Evolutionary conservation across 2,888 invertebrate genomes (phyloP).

Genomic region (Andrena bicolor): DNA sequence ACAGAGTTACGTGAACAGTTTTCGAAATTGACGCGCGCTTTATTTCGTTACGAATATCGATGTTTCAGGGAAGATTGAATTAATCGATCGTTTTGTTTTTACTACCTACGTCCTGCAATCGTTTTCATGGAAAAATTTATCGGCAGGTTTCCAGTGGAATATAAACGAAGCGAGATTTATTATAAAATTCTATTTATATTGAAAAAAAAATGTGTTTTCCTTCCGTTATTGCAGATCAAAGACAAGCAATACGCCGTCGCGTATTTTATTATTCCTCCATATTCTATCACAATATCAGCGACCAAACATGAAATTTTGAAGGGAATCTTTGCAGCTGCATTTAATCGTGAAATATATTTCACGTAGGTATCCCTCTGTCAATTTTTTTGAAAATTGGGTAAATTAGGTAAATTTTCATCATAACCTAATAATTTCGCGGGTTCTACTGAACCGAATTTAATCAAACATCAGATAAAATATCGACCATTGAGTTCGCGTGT

Average conservation of each 20-base stretch:
- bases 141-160: neutral
- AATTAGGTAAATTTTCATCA: no score
- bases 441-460: no score
- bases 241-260: neutral
- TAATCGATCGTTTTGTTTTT: neutral
- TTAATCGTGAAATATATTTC: no score
- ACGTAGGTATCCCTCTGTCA: no score
- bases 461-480: no score
- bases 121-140: neutral
- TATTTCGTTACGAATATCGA: neutral
- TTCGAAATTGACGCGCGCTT: neutral
- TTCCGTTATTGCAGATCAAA: neutral
- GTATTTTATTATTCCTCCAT: neutral
- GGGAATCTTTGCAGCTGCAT: no score
- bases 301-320: no score
- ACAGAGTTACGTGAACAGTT: neutral
- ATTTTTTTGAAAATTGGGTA: no score
- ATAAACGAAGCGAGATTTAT: neutral
- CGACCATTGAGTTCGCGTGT: no score
- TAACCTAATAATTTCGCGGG: no score
- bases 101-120: neutral
- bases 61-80: neutral
- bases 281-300: neutral
- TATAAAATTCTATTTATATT: neutral
- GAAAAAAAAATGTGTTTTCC: conserved; percentile 6